These are phyloP conservation scores for Chionomys nivalis DNA, from an alignment of 2,113 vertebrate genomes.

Conservation along the genomic window DNA sequence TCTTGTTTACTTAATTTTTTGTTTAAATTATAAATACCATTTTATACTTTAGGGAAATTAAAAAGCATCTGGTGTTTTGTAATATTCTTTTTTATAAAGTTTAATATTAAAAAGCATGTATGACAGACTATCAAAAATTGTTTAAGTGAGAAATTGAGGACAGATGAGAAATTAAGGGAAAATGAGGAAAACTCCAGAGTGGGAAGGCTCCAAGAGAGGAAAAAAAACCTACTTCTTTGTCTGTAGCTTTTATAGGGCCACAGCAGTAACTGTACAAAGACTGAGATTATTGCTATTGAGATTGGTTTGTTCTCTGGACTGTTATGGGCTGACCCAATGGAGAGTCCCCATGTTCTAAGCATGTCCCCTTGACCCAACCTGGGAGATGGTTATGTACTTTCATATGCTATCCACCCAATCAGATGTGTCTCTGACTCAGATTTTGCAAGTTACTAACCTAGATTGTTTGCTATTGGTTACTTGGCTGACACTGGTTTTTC, in stretches of 20 bases:
- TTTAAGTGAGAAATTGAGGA: neutral
- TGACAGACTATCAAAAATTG: neutral
- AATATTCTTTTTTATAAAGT: constrained; percentile 34
- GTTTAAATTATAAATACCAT: constrained; percentile 36
- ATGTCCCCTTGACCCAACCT: neutral
- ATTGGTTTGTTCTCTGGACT: neutral
- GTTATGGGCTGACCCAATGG: neutral
- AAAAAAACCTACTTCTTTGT: neutral
- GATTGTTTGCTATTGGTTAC: neutral
- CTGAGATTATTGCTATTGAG: neutral
- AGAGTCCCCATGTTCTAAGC: too few relatives aligned
- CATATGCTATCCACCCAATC: neutral
- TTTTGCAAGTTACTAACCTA: neutral
- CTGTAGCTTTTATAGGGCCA: neutral
- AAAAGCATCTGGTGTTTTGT: constrained; percentile 19
- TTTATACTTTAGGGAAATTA: constrained; percentile 8
- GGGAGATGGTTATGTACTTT: neutral
- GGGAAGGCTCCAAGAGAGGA: neutral
- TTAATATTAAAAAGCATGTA: constrained; percentile 30
- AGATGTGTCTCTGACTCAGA: neutral
- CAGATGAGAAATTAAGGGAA: neutral
- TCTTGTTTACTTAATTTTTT: neutral
- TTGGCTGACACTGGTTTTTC: neutral
- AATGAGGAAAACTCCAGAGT: neutral
- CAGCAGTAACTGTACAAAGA: neutral